phyloP scores from a whole-genome alignment of 2,113 vertebrate genomes.

The Grammomys dolichurus region DNA sequence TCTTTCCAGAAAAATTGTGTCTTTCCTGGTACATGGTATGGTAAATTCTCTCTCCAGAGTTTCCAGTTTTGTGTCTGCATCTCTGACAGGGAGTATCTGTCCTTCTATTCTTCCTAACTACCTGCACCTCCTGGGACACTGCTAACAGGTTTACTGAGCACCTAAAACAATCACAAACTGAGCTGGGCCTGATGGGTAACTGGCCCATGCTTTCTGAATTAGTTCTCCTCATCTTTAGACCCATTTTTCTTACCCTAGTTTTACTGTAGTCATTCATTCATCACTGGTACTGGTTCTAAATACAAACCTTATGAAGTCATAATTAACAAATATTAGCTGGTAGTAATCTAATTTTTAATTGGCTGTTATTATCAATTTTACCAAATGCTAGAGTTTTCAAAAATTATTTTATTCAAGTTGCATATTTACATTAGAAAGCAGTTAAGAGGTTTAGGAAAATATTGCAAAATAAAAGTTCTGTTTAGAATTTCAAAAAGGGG shows the following conservation, averaged over 20 bases:
- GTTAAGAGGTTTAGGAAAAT: background rate
- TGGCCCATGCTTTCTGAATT: background rate
- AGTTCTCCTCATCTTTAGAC: background rate
- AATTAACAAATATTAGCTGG: background rate
- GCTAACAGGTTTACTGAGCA: background rate
- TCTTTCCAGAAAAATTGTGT: background rate
- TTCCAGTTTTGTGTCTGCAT: background rate
- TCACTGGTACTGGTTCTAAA: background rate
- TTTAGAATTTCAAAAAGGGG: slow-evolving; percentile 38
- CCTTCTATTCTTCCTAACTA: background rate
- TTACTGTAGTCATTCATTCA: background rate
- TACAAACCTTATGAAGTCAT: background rate
- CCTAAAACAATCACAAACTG: background rate
- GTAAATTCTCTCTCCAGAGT: background rate
- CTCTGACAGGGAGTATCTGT: accelerated
- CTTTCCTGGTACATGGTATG: background rate
- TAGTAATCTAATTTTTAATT: background rate
- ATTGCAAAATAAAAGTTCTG: background rate
- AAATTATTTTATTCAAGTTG: background rate
- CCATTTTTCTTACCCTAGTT: background rate
- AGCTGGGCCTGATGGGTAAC: background rate
- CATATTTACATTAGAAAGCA: background rate
- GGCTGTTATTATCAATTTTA: background rate
- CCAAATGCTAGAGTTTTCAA: background rate
- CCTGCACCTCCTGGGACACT: background rate